A percentile compares a stretch with the other conserved stretches of the same genome.
Conservation (phyloP, 1,140 invertebrate genomes). For the Leptinotarsa defecta region DNA sequence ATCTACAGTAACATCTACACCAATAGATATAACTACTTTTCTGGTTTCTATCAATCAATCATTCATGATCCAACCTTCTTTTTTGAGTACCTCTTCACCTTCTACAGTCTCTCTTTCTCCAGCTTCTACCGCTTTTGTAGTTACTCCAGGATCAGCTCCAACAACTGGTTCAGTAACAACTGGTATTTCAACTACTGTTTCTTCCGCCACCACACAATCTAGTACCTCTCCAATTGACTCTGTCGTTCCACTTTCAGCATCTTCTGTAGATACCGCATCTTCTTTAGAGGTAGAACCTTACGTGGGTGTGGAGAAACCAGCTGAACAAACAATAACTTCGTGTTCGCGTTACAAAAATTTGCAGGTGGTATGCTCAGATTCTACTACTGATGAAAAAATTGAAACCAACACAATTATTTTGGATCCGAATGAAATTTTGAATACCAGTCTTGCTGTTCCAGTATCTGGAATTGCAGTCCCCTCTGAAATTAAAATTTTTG, state of each 20-base stretch:
- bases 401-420: not conserved
- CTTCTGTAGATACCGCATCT: not conserved
- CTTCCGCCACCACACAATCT: not conserved
- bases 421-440: not conserved
- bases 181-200: not conserved
- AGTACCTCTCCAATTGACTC: not conserved
- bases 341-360: not conserved
- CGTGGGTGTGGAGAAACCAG: not conserved
- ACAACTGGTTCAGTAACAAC: not conserved
- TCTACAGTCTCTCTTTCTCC: not conserved
- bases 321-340: not conserved
- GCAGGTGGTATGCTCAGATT: not conserved
- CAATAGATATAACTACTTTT: not conserved
- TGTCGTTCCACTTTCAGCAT: not conserved
- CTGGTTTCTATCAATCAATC: too few species aligned
- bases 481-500: conserved; percentile 8
- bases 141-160: not conserved
- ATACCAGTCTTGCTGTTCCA: not conserved
- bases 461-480: not conserved
- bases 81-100: too few species aligned
- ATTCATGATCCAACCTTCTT: too few species aligned
- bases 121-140: not conserved
- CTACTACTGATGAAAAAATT: not conserved
- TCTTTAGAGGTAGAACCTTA: not conserved
- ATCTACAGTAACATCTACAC: not conserved